phyloP scores from a whole-genome alignment of 2,113 vertebrate genomes.

The Tympanuchus pallidicinctus region DNA sequence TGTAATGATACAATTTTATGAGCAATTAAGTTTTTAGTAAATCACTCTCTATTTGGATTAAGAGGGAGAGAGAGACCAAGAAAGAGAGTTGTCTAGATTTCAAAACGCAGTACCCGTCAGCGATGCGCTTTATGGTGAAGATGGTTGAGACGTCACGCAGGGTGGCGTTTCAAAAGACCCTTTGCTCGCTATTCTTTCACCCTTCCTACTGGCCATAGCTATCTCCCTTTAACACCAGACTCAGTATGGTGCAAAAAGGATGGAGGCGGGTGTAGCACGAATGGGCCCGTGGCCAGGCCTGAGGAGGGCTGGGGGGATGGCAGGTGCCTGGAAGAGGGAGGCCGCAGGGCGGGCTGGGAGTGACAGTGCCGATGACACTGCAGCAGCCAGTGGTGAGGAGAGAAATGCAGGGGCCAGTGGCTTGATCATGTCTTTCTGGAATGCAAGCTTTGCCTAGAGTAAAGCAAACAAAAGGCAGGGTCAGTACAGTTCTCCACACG shows the following conservation, averaged over 20 bases:
- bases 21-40: constrained; percentile 47
- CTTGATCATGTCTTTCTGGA: constrained; percentile 91
- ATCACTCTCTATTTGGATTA: not conserved
- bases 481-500: not conserved
- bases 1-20: constrained; percentile 31
- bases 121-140: not conserved
- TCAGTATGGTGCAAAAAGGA: constrained; percentile 93
- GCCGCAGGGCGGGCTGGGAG: constrained; percentile 85
- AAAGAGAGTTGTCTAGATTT: constrained; percentile 20
- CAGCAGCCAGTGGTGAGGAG: constrained; percentile 82
- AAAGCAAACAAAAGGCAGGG: not conserved
- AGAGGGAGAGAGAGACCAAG: not conserved
- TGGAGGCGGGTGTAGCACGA: constrained; percentile 86
- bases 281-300: constrained; percentile 91
- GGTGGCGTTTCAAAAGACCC: constrained; percentile 23
- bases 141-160: not conserved
- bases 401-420: constrained; percentile 89
- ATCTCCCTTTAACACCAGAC: not conserved
- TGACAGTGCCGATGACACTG: constrained; percentile 83
- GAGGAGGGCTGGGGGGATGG: constrained; percentile 86
- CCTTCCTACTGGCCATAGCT: constrained; percentile 49
- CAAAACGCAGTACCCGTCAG: not conserved
- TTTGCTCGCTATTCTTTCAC: constrained; percentile 30
- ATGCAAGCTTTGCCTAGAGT: constrained; percentile 86
- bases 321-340: constrained; percentile 86